phyloP scores from a whole-genome alignment of 2,797 vertebrate genomes.

The Smutsia gigantea region DNA sequence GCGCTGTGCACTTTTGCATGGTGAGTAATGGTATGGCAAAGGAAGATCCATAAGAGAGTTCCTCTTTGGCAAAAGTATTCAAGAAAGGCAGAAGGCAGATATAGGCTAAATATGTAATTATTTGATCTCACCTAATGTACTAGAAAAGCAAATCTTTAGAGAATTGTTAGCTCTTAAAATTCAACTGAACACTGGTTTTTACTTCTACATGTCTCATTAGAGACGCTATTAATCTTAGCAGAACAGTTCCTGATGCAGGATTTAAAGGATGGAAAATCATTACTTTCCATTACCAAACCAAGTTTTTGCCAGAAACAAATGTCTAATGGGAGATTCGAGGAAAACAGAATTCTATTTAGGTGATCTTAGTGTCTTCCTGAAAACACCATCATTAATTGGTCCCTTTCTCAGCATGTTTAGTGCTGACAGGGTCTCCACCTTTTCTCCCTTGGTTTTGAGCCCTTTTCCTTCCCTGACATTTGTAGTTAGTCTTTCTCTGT shows the following conservation, averaged over 20 bases:
- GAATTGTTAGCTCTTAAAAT: slow-evolving; percentile 49
- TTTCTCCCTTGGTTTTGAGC: background rate
- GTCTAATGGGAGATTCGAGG: background rate
- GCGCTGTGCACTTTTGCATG: background rate
- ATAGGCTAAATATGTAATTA: slow-evolving; percentile 26
- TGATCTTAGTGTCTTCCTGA: background rate
- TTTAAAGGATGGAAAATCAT: slow-evolving; percentile 52
- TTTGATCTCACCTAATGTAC: slow-evolving; percentile 43
- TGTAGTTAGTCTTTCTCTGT: background rate
- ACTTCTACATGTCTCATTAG: slow-evolving; percentile 41
- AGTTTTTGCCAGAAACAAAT: slow-evolving; percentile 50
- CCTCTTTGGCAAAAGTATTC: background rate
- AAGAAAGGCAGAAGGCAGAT: background rate
- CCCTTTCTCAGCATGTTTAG: background rate
- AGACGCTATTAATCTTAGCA: slow-evolving; percentile 43
- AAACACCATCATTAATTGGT: background rate
- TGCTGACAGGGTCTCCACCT: background rate
- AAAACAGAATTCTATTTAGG: background rate
- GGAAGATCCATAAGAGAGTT: background rate
- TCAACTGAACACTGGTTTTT: slow-evolving; percentile 7
- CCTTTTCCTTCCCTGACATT: background rate
- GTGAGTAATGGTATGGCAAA: background rate
- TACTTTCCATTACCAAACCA: slow-evolving; percentile 35
- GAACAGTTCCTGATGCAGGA: slow-evolving; percentile 12
- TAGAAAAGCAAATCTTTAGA: slow-evolving; percentile 41